These are phyloP conservation scores for Leucopternis melanops DNA, from an alignment of 2,113 vertebrate genomes.

Conservation along the genomic window DNA sequence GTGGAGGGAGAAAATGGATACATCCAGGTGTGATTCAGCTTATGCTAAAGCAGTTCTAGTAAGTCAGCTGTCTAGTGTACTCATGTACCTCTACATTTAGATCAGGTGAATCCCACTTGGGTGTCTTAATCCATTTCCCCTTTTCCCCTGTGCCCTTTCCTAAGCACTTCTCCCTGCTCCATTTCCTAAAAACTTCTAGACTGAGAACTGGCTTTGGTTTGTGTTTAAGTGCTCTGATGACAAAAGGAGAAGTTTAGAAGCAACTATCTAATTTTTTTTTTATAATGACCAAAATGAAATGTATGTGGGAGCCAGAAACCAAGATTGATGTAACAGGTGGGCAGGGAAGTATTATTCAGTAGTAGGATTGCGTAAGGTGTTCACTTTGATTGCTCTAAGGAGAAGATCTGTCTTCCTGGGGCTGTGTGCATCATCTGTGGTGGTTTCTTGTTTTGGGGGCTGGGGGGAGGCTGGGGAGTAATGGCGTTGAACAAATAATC, in stretches of 20 bases:
- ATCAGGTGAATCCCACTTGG: not conserved
- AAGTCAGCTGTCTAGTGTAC: not conserved
- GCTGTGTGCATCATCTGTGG: not conserved
- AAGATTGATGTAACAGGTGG: not conserved
- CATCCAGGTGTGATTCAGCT: not conserved
- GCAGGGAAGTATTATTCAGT: not conserved
- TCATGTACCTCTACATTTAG: not conserved
- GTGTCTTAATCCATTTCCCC: not conserved
- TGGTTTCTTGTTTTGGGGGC: not conserved
- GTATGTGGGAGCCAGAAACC: not conserved
- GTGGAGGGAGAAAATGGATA: not conserved
- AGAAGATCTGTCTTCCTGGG: not conserved
- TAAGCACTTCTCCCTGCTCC: not conserved
- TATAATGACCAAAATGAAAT: not conserved
- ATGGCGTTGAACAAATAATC: not conserved
- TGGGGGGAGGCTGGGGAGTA: too few relatives aligned
- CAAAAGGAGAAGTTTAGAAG: not conserved
- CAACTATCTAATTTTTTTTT: not conserved
- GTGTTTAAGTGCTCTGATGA: not conserved
- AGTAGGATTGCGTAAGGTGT: not conserved
- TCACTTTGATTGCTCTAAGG: fast-evolving
- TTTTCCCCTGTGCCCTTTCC: not conserved
- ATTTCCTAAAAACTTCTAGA: not conserved
- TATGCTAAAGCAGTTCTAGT: not conserved
- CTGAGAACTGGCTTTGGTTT: not conserved